Conservation (phyloP, 2,888 invertebrate genomes). For the Acheta domesticus region DNA sequence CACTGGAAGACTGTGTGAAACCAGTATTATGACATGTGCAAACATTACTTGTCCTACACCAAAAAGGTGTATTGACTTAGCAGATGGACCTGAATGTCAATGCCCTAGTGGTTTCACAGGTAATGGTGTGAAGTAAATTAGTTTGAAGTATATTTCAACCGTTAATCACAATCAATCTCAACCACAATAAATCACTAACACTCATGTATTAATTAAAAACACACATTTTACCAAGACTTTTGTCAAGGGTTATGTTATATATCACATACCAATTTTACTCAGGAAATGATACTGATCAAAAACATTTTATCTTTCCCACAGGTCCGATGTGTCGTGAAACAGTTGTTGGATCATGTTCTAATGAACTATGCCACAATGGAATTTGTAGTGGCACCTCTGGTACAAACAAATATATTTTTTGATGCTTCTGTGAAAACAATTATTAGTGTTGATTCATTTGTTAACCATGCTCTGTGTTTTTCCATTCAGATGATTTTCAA, state of each 20-base stretch:
- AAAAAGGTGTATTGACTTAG: constrained; percentile 55
- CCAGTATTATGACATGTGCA: constrained; percentile 64
- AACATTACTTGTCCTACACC: constrained; percentile 52
- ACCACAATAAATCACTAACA: too few relatives aligned
- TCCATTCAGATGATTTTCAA: constrained; percentile 57
- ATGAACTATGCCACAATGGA: constrained; percentile 66
- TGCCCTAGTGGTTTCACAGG: constrained; percentile 60
- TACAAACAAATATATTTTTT: constrained; percentile 34
- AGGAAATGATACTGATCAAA: too few relatives aligned
- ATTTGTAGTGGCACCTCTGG: constrained; percentile 76
- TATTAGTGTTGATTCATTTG: background rate
- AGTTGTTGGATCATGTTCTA: constrained; percentile 67
- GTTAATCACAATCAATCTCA: too few relatives aligned
- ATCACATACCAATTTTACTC: too few relatives aligned
- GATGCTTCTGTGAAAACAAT: background rate
- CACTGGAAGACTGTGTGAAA: constrained; percentile 63
- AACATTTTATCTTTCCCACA: constrained; percentile 33
- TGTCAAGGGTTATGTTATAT: too few relatives aligned
- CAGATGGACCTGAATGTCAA: constrained; percentile 58
- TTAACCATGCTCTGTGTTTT: too few relatives aligned
- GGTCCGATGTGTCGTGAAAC: constrained; percentile 58
- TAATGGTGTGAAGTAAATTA: constrained; percentile 40
- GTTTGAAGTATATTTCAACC: too few relatives aligned
- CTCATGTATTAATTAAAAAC: too few relatives aligned
- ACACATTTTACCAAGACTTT: too few relatives aligned